phyloP scores from a whole-genome alignment of 2,888 invertebrate genomes.

The Aethes cnicana region DNA sequence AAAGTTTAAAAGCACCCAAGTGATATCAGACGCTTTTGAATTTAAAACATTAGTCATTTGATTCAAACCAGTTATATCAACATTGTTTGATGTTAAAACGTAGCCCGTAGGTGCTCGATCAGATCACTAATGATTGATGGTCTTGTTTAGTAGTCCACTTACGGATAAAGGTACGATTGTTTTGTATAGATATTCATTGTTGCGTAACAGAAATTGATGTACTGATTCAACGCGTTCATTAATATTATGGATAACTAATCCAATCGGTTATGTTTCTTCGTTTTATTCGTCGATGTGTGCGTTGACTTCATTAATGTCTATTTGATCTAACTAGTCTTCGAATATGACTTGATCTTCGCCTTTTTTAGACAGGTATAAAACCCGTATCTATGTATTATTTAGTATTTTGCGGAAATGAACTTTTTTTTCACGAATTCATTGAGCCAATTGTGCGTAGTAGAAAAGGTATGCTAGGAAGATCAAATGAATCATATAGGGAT shows the following conservation, averaged over 20 bases:
- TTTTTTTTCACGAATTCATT: slow-evolving; percentile 10
- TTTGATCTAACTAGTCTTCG: too few species aligned
- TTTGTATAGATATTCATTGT: neutral
- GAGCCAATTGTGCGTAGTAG: slow-evolving; percentile 11
- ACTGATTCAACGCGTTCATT: neutral
- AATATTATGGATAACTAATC: neutral
- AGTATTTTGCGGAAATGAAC: too few species aligned
- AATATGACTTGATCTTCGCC: too few species aligned
- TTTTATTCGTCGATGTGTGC: neutral
- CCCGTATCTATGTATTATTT: too few species aligned
- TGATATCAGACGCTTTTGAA: too few species aligned
- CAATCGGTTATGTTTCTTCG: neutral
- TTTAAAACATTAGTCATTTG: neutral
- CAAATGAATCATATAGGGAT: slow-evolving; percentile 24
- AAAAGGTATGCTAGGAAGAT: slow-evolving; percentile 19
- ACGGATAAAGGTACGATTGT: slow-evolving; percentile 2
- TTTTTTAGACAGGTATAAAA: too few species aligned
- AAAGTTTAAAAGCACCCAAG: too few species aligned
- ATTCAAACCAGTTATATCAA: slow-evolving; percentile 1
- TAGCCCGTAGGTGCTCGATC: slow-evolving; percentile 10
- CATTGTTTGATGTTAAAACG: slow-evolving; percentile 9
- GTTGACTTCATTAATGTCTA: neutral
- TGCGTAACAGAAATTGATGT: slow-evolving; percentile 19
- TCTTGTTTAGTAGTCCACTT: too few species aligned
- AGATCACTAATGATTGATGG: slow-evolving; percentile 21